Evolutionary conservation across 2,888 invertebrate species (phyloP), one percentile per base, ranked within the genome.

Genomic region (Pristionchus exspectatus): DNA sequence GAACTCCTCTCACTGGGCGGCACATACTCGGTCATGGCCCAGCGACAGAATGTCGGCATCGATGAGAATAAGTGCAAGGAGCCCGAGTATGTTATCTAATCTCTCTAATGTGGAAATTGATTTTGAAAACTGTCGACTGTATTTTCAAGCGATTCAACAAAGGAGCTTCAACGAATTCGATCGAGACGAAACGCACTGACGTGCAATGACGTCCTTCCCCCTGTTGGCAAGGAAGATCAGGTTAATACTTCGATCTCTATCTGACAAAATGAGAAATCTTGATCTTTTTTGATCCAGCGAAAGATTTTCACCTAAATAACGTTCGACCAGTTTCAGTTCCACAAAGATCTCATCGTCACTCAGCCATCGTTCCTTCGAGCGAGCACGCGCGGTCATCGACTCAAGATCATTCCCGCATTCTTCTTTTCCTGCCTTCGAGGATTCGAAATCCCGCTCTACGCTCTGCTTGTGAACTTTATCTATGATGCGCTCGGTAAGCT

Each of bases 381-480:
- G 9, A 54, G 30, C 56, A 63, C 74, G 3, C 54, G 74, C 4
- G 72, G 87, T 0, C 74, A 88, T 24, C n/a, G 33, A 3, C 14
- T 14, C 24, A 72, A 50, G 74, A 74, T 74, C 5, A 12, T 69
- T 21, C 38, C 59, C 1, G 44, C 63, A 0, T 21, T 88, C n/a
- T 2, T 89, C 30, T 89, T 89, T 18, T 81, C 89, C 2, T 24
- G 54, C n/a, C 30, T 81, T 44, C 81, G 89, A 21, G 81, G 81
- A 27, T 63, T 56, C 27, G 89, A 83, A n/a, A 63, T 89, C n/a
- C 83, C 83, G 3, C n/a, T 83, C 38, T 89, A 81, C n/a, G 9
- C 27, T 7, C 27, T 74, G 0, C 12, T 81, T 2, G 44, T 81
- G 72, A 33, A 21, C 5, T 44, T 81, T 5, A 16, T 88, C 18